Evolutionary conservation across 2,113 vertebrate genomes (phyloP), one percentile per base, ranked within the genome.

Genomic region (Poecile atricapillus): DNA sequence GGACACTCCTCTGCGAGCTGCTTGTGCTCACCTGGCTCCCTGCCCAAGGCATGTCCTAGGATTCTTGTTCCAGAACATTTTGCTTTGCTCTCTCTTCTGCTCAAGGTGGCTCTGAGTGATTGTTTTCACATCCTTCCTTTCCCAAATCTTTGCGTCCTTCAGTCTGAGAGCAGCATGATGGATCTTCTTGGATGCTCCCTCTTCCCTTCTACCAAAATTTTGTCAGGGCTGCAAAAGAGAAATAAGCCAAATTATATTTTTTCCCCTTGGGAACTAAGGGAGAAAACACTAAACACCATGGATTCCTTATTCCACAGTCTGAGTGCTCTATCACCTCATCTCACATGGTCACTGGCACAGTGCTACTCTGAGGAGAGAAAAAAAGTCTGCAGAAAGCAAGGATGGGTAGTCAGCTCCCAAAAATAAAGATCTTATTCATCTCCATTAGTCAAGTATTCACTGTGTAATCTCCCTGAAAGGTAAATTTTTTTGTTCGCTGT

Each of bases 321-420:
- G 9, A 35, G 6, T 73, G 15, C 25, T 73, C 33, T 0, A 0
- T 3, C 17, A 41, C 3, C 9, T 60, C 1, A 0, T 56, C 7
- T 76, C 13, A 69, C 10, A 8, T 1, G 3, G 30, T 83, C 30
- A 20, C 8, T 41, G 33, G 20, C 27, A 76, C 0, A 1, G 41
- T 0, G 1, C 3, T 43, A 2, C 24, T n/a, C 21, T 2, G 2
- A 10, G 11, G 46, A 25, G 37, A 65, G 14, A 16, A 20, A 60
- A 39, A 81, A 58, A 35, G 2, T 19, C 3, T 53, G 13, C 31
- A 58, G 68, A 76, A 14, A 50, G 7, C 41, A 87, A 69, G 5
- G 15, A 33, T 3, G 2, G 28, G 8, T 10, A 53, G 28, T 44
- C 9, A 68, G 12, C 55, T 63, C 25, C 28, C 30, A 75, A 82